phyloP scores from a whole-genome alignment of 1,140 invertebrate species.

The Agrilus planipennis region DNA sequence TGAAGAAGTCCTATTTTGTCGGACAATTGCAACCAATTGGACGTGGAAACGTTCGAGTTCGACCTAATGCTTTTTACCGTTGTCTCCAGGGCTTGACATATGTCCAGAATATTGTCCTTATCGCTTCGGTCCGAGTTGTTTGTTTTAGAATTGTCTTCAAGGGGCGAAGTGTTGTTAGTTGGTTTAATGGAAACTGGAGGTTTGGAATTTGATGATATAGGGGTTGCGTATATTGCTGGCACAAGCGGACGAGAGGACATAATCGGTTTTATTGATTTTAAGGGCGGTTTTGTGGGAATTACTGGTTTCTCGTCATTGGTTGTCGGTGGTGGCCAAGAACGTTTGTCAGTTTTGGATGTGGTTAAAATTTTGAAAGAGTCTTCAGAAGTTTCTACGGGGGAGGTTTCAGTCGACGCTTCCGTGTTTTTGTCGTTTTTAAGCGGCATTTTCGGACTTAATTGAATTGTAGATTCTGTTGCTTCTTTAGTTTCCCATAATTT shows the following conservation, averaged over 20 bases:
- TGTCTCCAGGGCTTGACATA: constrained; percentile 54
- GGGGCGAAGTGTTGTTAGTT: constrained; percentile 35
- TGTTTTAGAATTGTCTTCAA: constrained; percentile 38
- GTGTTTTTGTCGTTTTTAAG: constrained; percentile 35
- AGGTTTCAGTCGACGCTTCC: constrained; percentile 26
- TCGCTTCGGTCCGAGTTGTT: constrained; percentile 30
- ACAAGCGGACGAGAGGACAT: constrained; percentile 25
- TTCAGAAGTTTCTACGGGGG: constrained; percentile 24
- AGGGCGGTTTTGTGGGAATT: constrained; percentile 54
- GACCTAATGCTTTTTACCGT: constrained; percentile 50
- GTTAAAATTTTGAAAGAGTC: constrained; percentile 19
- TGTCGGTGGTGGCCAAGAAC: constrained; percentile 45
- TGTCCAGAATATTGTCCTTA: constrained; percentile 55
- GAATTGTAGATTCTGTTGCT: constrained; percentile 29
- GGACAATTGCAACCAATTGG: constrained; percentile 69
- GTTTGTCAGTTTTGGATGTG: constrained; percentile 37
- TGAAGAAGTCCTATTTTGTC: constrained; percentile 72
- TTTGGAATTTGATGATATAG: constrained; percentile 34
- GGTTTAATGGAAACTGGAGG: constrained; percentile 47
- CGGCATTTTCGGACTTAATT: constrained; percentile 51
- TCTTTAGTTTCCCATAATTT: constrained; percentile 81
- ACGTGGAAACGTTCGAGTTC: constrained; percentile 44
- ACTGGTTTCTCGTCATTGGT: constrained; percentile 51
- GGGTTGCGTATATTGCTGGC: constrained; percentile 53
- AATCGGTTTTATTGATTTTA: constrained; percentile 43